A percentile compares a stretch with the other conserved stretches of the same genome.
These are phyloP conservation scores for Neotoma lepida DNA, from an alignment of 2,113 vertebrate species.

Conservation along the genomic window DNA sequence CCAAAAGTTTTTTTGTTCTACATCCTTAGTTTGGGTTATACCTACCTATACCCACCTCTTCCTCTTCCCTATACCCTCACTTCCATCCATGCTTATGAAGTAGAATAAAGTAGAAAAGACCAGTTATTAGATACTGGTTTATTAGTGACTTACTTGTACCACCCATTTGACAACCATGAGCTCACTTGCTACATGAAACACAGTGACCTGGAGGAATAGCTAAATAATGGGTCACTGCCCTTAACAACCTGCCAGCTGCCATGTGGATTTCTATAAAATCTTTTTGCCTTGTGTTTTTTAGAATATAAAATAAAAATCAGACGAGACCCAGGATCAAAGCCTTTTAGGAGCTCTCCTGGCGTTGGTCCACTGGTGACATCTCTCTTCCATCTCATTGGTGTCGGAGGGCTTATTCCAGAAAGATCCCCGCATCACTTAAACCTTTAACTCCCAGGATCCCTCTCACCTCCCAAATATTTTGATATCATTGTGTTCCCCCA, in stretches of 20 bases:
- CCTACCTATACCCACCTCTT: background rate
- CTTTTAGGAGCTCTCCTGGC: background rate
- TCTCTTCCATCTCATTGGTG: background rate
- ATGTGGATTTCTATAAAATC: background rate
- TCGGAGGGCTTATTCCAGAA: background rate
- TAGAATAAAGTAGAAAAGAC: background rate
- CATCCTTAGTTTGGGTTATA: background rate
- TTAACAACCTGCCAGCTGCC: background rate
- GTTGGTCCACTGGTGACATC: background rate
- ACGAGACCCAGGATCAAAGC: background rate
- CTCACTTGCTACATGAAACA: background rate
- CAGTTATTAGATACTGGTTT: background rate
- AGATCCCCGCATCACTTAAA: too few species aligned
- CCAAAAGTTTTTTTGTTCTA: background rate
- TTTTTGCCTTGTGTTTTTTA: background rate
- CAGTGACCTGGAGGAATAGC: background rate
- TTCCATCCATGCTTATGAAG: background rate
- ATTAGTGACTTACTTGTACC: background rate
- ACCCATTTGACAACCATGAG: background rate
- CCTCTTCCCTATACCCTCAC: too few species aligned
- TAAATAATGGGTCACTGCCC: background rate
- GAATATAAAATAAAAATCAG: background rate
- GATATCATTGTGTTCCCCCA: background rate
- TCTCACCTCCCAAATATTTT: background rate
- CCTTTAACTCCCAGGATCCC: background rate